phyloP scores from a whole-genome alignment of 92 coral and sea anemone species.

The Ricordea florida region DNA sequence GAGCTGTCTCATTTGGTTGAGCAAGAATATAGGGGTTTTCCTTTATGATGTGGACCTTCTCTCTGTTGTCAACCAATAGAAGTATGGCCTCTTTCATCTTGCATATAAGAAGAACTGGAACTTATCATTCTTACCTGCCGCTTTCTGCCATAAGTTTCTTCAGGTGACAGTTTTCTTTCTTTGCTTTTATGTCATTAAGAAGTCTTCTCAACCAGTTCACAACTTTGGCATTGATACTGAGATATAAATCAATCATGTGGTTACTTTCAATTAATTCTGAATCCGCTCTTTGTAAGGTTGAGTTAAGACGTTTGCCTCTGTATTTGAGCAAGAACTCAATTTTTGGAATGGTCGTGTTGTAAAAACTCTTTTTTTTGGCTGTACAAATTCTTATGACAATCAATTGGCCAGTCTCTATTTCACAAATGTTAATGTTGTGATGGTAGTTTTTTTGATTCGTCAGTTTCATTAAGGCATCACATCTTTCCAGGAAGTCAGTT shows the following conservation, averaged over 20 bases:
- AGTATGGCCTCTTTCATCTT: conserved; percentile 37
- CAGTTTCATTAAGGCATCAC: no score
- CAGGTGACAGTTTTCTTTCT: not conserved
- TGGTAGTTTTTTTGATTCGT: conserved; percentile 12
- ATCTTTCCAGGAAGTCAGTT: no score
- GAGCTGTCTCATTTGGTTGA: conserved; percentile 25
- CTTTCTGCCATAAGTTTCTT: conserved; percentile 58
- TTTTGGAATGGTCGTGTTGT: conserved; percentile 10
- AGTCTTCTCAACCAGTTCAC: no score
- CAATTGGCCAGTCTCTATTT: no score
- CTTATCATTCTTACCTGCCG: conserved; percentile 54
- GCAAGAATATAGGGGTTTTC: conserved; percentile 58
- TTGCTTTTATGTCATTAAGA: no score
- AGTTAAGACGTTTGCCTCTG: no score
- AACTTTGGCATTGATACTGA: no score
- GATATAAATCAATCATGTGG: no score
- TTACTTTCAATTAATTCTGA: no score
- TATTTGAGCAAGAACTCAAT: conserved; percentile 36
- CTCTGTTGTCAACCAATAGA: conserved; percentile 18
- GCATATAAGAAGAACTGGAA: conserved; percentile 38
- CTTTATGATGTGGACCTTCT: conserved; percentile 31
- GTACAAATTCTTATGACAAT: conserved; percentile 10
- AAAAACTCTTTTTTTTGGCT: not conserved
- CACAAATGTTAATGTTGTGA: conserved; percentile 25
- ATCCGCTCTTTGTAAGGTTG: no score